Evolutionary conservation across 2,113 vertebrate genomes (phyloP), one percentile per base, ranked within the genome.

Genomic region (Seriola aureovittata): DNA sequence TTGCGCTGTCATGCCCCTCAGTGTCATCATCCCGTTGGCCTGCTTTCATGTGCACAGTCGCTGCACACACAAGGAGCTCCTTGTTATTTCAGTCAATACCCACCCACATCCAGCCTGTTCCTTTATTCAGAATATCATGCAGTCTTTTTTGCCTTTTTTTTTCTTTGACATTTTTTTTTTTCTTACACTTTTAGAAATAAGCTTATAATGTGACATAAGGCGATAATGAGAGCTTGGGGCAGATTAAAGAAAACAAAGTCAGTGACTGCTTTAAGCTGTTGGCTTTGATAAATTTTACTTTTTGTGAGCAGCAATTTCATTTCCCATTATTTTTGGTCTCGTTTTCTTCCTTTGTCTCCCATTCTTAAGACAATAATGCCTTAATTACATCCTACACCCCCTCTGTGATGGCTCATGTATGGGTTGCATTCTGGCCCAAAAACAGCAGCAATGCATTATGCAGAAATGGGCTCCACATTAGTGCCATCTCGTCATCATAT

Each of bases 21-120:
- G 83, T 93, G 93, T 94, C 93, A 88, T 93, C 93, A 93, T 91
- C 86, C 69, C 13, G 3, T 71, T 85, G 70, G 88, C 54, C 73
- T 0, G 73, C 90, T 93, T 93, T 93, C 80, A 91, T 87, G 81
- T 87, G 71, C 80, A 75, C 74, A 74, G 55, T 64, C 3, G 9
- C 64, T 42, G 64, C 83, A 64, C 58, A 82, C 73, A 84, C 34
- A 83, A 8, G 7, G 25, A 68, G 65, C 70, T 79, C 46, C 67
- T 78, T 81, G 71, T 88, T 57, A 81, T 70, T 78, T 69, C 74
- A 88, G 57, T 73, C 71, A 75, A 80, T 80, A 88, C 64, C 54
- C 81, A 85, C 62, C 82, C 70, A 80, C 82, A 84, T 69, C 10
- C 62, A 50, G 54, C 34, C 77, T 63, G 50, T 64, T 85, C 78